Evolutionary conservation across 2,113 vertebrate genomes (phyloP), one percentile per base, ranked within the genome.

Genomic region (Nesoenas mayeri): DNA sequence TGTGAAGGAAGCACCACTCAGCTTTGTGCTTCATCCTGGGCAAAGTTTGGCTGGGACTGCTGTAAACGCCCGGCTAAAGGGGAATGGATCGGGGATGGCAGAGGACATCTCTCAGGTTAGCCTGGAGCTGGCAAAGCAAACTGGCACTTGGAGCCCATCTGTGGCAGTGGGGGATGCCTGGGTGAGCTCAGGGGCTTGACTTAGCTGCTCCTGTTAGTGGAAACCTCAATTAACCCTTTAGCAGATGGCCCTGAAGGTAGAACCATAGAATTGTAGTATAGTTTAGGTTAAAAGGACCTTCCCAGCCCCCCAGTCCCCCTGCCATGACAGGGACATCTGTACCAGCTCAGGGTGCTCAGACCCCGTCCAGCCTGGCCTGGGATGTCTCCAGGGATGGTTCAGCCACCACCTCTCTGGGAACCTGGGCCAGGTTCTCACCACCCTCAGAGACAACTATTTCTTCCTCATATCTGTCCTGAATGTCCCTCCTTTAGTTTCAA

Each of bases 41-140:
- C 54, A 24, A 17, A 15, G 71, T 26, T 12, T 44, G 47, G 2
- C n/a, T 7, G 21, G 13, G 15, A 5, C 38, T 60, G 62, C 58
- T 53, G n/a, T 18, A 26, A 54, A 8, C 18, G 26, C 69, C 26
- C 7, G 20, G 4, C 24, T 9, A 5, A 18, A 47, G 75, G 14
- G 58, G 32, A 31, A 3, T 4, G 32, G 28, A 4, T 0, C 1
- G 5, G 15, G 11, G 20, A 6, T 4, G 22, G 25, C 1, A 15
- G 67, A 24, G 56, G 20, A 12, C 32, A 5, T 58, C 47, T 16
- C 51, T 26, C 13, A 1, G 29, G 1, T 25, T 38, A 13, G 11
- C 66, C 38, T 26, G n/a, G 21, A 2, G 36, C 54, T 60, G 53
- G 19, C 56, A 25, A 10, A 36, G 28, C 15, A 31, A 28, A 4